A percentile compares a stretch with the other conserved stretches of the same genome.
Evolutionary conservation across 2,113 vertebrate species (phyloP).

Genomic region (Leiothrix lutea): DNA sequence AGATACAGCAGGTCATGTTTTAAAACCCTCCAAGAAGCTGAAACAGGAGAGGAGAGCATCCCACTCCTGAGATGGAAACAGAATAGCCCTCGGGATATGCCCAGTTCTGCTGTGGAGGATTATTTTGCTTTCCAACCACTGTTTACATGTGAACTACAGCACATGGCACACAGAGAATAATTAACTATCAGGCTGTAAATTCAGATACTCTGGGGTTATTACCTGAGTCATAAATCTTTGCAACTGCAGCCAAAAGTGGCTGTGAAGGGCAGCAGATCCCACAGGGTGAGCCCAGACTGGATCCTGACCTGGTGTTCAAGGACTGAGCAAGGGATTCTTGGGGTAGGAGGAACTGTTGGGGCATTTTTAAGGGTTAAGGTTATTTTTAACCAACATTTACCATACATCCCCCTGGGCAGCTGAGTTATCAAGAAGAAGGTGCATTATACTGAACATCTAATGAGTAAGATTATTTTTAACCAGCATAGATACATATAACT

Average conservation of each 20-base stretch:
- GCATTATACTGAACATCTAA: not conserved
- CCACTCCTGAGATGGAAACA: not conserved
- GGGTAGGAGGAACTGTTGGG: not conserved
- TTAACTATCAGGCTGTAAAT: not conserved
- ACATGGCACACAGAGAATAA: not conserved
- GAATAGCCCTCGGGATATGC: not conserved
- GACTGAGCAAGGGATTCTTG: not conserved
- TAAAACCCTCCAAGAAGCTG: not conserved
- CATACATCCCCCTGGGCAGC: not conserved
- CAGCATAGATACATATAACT: not conserved
- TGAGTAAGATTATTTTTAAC: not conserved
- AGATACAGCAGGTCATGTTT: not conserved
- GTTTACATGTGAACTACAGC: not conserved
- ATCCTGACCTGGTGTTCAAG: not conserved
- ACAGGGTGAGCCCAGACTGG: not conserved
- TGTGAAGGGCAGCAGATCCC: not conserved
- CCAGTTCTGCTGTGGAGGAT: not conserved
- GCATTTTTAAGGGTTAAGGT: not conserved
- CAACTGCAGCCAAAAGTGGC: not conserved
- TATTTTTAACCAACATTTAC: not conserved
- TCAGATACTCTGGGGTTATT: not conserved
- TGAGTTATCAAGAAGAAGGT: not conserved
- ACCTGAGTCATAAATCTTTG: not conserved
- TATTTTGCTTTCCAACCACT: not conserved
- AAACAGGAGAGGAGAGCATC: not conserved